Percentiles rank a stretch among this genome's conserved stretches.
These are phyloP conservation scores for Hirtodrosophila histrioides DNA, from an alignment of 2,888 invertebrate genomes.

Conservation along the genomic window DNA sequence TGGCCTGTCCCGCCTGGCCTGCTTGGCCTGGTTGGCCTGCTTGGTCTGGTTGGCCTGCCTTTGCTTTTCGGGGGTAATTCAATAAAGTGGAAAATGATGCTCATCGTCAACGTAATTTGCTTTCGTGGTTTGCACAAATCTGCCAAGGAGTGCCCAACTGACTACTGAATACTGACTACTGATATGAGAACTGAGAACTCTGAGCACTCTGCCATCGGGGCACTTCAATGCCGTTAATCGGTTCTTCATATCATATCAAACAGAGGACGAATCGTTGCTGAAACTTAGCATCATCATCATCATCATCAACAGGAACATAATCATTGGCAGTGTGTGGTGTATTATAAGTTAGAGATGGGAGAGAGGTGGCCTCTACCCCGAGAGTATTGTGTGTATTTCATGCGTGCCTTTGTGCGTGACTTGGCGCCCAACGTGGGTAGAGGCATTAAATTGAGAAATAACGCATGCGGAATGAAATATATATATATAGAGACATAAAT, in stretches of 20 bases:
- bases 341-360: conserved; percentile 37
- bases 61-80: conserved; percentile 64
- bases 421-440: conserved; percentile 18
- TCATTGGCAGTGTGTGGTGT: conserved; percentile 12
- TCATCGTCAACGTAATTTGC: conserved; percentile 80
- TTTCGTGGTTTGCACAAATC: conserved; percentile 73
- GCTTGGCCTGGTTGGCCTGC: conserved; percentile 22
- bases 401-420: conserved; percentile 17
- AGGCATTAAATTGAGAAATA: neutral
- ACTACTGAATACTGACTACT: neutral
- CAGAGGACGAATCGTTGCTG: conserved; percentile 36
- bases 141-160: conserved; percentile 48
- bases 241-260: conserved; percentile 78
- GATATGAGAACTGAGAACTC: conserved; percentile 19
- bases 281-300: conserved; percentile 58
- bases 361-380: too few relatives aligned
- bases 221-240: conserved; percentile 77
- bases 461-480: too few relatives aligned
- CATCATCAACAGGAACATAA: conserved; percentile 22
- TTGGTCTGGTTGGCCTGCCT: conserved; percentile 15
- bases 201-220: conserved; percentile 6
- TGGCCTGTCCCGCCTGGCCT: too few relatives aligned
- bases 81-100: conserved; percentile 81
- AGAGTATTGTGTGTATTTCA: neutral
- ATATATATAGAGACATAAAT: neutral